Evolutionary conservation across 1,140 invertebrate genomes (phyloP).

Genomic region (Polyergus mexicanus): DNA sequence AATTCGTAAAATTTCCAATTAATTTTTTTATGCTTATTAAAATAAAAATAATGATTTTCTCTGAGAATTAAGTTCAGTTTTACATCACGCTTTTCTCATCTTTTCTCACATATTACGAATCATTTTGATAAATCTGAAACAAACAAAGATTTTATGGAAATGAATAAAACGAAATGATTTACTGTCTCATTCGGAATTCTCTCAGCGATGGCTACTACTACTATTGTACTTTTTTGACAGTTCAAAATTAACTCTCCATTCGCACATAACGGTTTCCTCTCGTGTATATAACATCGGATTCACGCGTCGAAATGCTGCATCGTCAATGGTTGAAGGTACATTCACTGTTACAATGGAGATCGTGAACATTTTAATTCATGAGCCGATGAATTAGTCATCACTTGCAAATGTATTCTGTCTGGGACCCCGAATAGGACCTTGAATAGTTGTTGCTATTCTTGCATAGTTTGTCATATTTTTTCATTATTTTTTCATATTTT

Average conservation of each 20-base stretch:
- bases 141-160: conserved; percentile 27
- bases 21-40: neutral
- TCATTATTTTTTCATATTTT: conserved; percentile 1
- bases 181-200: conserved; percentile 45
- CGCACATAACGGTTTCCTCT: conserved; percentile 63
- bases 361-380: conserved; percentile 78
- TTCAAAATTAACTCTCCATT: conserved; percentile 69
- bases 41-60: neutral
- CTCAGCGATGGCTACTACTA: neutral
- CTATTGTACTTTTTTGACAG: conserved; percentile 43
- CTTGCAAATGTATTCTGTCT: conserved; percentile 71
- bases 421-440: conserved; percentile 71
- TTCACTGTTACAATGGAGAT: conserved; percentile 77
- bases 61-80: neutral
- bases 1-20: neutral
- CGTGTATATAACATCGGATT: conserved; percentile 59
- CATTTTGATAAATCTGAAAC: neutral
- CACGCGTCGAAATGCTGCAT: conserved; percentile 46
- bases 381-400: conserved; percentile 77
- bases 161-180: conserved; percentile 18
- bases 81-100: neutral
- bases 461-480: conserved; percentile 65
- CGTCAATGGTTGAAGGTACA: conserved; percentile 60
- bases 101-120: neutral
- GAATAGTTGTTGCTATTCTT: conserved; percentile 61